Percentiles rank a stretch among this genome's conserved stretches.
Evolutionary conservation across 2,888 invertebrate species (phyloP).

Genomic region (Drosophila acutilabella): DNA sequence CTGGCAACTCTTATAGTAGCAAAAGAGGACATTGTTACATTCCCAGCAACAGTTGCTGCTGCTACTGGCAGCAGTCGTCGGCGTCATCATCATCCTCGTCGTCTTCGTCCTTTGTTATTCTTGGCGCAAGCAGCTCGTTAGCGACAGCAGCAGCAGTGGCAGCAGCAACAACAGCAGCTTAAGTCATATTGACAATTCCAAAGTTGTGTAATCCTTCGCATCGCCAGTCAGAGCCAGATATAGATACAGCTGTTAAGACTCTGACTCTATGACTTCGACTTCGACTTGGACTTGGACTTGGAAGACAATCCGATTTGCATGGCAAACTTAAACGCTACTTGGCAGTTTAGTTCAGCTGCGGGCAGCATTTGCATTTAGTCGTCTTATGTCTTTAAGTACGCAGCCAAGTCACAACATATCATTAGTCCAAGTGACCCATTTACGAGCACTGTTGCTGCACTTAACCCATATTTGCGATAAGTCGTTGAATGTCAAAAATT

Average conservation of each 20-base stretch:
- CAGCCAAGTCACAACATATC: slow-evolving; percentile 10
- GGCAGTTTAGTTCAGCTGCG: slow-evolving; percentile 54
- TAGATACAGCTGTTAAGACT: background rate
- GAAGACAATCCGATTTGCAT: slow-evolving; percentile 61
- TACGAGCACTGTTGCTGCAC: slow-evolving; percentile 29
- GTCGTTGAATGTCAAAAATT: slow-evolving; percentile 34
- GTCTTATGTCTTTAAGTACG: slow-evolving; percentile 71
- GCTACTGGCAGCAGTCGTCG: slow-evolving; percentile 1
- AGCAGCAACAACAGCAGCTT: slow-evolving; percentile 57
- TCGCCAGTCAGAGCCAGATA: slow-evolving; percentile 12
- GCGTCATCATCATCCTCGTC: background rate
- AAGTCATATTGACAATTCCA: slow-evolving; percentile 61
- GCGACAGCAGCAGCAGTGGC: slow-evolving; percentile 55
- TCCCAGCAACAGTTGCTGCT: slow-evolving; percentile 1
- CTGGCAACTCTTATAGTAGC: slow-evolving; percentile 19
- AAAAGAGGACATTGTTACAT: slow-evolving; percentile 42
- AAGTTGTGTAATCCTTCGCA: slow-evolving; percentile 58
- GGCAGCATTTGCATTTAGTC: slow-evolving; percentile 70
- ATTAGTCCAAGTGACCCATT: slow-evolving; percentile 1
- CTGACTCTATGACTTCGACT: background rate
- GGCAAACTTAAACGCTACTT: slow-evolving; percentile 36
- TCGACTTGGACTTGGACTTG: background rate
- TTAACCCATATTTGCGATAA: slow-evolving; percentile 35
- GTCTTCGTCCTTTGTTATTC: slow-evolving; percentile 63
- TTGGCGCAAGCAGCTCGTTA: slow-evolving; percentile 73